Base-by-base conservation (phyloP, 1,140 invertebrate species). In the Tachypleus tridentatus region DNA sequence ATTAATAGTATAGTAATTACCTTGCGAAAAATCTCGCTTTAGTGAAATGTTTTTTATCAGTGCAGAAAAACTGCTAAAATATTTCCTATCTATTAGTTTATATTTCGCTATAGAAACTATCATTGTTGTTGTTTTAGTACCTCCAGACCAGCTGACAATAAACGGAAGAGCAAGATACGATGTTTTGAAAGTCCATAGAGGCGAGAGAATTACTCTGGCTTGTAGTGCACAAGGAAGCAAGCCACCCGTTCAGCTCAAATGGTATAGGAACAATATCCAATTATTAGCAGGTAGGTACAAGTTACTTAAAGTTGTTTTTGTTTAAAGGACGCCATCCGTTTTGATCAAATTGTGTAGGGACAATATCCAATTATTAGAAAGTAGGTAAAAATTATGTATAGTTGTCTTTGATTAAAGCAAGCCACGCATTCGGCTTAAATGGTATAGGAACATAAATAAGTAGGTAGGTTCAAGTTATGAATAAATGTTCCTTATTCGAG, bases 341-440 rank as follows among this genome's bases (percentile, higher is more conserved):
- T 85, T 84, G 74, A 87, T 95, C 62, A 82, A 89, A 56, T 96
- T 91, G 92, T 93, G 87, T 76, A 82, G 89, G 65, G 88, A 88
- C 29, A 69, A 72, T 49, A 72, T 64, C 29, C 67, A 72, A 61
- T 50, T 71, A 9, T 67, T 70, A 50, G 63, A 67, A 49, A 69
- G 70, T 71, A 57, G 64, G 65, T 60, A 29, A 11, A 8, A 86
- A 74, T 54, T 9, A 60, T 9, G 11, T 49, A 49, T 49, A 49
- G 29, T 29, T 29, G 29, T 29, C 29, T 29, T 29, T 29, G 29
- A 29, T 29, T 29, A 29, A 72, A 85, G 91, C 4, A 92, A 93
- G 77, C 92, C 92, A 3, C 86, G 89, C 7, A 87, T 91, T 6
- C 85, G 84, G 74, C 87, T 95, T 62, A 82, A 89, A 56, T 96